phyloP scores from a whole-genome alignment of 2,113 vertebrate species.

The Genyomyrus donnyi region DNA sequence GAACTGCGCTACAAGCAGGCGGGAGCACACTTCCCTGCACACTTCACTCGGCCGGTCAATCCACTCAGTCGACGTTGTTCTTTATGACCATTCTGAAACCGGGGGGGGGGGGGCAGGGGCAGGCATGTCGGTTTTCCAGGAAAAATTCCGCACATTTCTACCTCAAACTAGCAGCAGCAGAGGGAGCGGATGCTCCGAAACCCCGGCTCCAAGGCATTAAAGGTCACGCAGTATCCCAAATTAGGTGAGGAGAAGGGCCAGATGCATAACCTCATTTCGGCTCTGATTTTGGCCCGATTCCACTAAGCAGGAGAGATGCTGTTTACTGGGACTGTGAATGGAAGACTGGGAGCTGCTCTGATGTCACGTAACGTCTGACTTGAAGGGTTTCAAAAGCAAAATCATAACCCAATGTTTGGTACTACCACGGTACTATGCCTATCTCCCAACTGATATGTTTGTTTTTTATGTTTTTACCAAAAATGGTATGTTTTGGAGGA shows the following conservation, averaged over 20 bases:
- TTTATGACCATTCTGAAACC: conserved; percentile 8
- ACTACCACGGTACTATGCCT: background rate
- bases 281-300: background rate
- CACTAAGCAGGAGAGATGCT: background rate
- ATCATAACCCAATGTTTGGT: background rate
- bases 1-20: background rate
- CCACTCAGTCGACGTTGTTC: background rate
- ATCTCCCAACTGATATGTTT: background rate
- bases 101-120: no score
- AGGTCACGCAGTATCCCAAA: background rate
- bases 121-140: background rate
- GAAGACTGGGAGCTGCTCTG: background rate
- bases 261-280: background rate
- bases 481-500: background rate
- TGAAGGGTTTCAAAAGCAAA: background rate
- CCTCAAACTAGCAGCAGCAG: background rate
- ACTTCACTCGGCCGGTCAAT: background rate
- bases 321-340: background rate
- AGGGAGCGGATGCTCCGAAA: background rate
- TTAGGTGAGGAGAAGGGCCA: background rate
- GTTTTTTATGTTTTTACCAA: background rate
- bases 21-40: background rate
- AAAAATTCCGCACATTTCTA: background rate
- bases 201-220: background rate
- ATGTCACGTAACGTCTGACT: background rate